Evolutionary conservation across 2,797 vertebrate genomes (phyloP).

Genomic region (Hapalemur alaotrensis): DNA sequence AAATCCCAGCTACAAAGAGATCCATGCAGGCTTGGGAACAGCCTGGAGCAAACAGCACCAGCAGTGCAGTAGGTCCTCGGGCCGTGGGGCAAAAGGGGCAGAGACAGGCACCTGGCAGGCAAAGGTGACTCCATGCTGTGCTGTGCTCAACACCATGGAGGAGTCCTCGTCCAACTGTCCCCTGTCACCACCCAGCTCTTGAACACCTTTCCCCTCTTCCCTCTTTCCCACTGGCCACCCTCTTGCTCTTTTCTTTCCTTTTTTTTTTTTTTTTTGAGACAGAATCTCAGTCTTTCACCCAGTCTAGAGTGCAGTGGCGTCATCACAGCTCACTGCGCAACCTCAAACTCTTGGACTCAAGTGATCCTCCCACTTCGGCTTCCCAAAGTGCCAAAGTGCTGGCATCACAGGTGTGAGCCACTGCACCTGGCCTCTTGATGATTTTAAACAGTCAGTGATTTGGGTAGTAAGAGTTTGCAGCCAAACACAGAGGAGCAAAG

Average conservation of each 20-base stretch:
- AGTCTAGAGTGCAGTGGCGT: neutral
- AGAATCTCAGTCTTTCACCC: neutral
- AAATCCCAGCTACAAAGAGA: neutral
- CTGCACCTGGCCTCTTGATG: neutral
- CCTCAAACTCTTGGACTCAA: neutral
- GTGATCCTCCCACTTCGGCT: neutral
- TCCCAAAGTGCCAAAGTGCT: neutral
- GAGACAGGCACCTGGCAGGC: neutral
- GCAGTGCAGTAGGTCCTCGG: neutral
- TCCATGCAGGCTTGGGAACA: neutral
- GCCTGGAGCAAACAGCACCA: neutral
- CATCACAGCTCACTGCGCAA: neutral
- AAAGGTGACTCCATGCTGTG: neutral
- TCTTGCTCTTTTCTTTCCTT: neutral
- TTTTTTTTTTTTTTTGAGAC: neutral
- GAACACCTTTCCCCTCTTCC: neutral
- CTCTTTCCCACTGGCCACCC: neutral
- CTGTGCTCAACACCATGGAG: accelerated
- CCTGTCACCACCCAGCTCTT: neutral
- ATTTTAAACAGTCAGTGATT: neutral
- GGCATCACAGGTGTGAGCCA: neutral
- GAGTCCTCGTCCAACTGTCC: neutral
- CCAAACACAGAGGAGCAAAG: neutral
- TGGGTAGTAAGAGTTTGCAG: neutral
- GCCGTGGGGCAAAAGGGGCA: no score